Percentiles rank a stretch among this genome's conserved stretches.
These are phyloP conservation scores for Archaeoteleia sp. DNA, from an alignment of 2,888 invertebrate species.

Conservation along the genomic window DNA sequence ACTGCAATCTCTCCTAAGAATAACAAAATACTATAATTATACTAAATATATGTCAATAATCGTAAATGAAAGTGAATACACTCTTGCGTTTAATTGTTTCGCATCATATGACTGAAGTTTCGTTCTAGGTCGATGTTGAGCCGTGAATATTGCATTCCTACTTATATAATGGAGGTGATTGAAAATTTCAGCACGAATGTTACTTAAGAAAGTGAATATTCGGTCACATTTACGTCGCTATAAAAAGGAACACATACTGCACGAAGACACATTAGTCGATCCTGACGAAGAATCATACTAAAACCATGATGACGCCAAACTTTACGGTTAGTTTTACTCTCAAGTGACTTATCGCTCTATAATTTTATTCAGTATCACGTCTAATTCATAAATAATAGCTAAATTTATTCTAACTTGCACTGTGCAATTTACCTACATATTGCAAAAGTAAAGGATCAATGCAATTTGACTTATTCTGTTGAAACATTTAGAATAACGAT, in stretches of 20 bases:
- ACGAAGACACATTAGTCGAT: conserved; percentile 12
- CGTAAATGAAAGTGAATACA: too few species aligned
- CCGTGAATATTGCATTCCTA: conserved; percentile 24
- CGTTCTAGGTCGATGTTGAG: conserved; percentile 16
- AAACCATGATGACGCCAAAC: conserved; percentile 11
- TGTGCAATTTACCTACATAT: too few species aligned
- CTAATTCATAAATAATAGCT: background rate
- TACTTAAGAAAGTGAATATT: conserved; percentile 50
- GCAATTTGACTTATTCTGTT: too few species aligned
- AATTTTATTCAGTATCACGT: background rate
- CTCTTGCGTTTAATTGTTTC: too few species aligned
- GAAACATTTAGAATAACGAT: too few species aligned
- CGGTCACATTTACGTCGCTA: conserved; percentile 35
- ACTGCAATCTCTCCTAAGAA: too few species aligned
- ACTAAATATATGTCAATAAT: too few species aligned
- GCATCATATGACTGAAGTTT: conserved; percentile 2
- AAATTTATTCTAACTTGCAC: background rate
- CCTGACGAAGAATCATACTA: conserved; percentile 15
- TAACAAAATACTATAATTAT: too few species aligned
- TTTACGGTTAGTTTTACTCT: conserved; percentile 24
- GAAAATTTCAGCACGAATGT: conserved; percentile 34
- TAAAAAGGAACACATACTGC: conserved; percentile 31
- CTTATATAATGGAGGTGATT: conserved; percentile 26
- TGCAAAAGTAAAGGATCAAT: too few species aligned
- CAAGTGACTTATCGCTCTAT: background rate